Percentiles rank a stretch among this genome's conserved stretches.
phyloP scores from a whole-genome alignment of 2,797 vertebrate genomes.

The Luscinia megarhynchos region DNA sequence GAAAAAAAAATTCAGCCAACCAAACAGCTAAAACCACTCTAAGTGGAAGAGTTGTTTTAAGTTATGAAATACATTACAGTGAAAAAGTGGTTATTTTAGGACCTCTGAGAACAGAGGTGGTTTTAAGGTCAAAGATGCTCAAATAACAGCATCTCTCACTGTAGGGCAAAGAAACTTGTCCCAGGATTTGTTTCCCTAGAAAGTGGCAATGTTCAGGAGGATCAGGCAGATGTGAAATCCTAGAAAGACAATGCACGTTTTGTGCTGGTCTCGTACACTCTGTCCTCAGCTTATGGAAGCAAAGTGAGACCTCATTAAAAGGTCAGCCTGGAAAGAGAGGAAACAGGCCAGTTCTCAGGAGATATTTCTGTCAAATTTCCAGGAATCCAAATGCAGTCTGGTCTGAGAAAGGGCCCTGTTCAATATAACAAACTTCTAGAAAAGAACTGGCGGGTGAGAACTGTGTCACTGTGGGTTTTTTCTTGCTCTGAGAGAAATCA shows the following conservation, averaged over 20 bases:
- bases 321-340: constrained; percentile 48
- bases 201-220: not conserved
- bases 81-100: not conserved
- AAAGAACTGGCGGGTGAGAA: not conserved
- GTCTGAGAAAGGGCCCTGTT: constrained; percentile 18
- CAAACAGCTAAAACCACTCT: not conserved
- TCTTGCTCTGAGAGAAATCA: not conserved
- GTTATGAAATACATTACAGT: not conserved
- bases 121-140: not conserved
- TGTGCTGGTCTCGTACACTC: not conserved
- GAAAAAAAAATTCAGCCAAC: not conserved
- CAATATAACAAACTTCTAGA: not conserved
- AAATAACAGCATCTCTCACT: not conserved
- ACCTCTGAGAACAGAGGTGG: not conserved
- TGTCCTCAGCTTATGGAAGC: constrained; percentile 42
- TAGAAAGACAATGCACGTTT: constrained; percentile 38
- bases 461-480: not conserved
- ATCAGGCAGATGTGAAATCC: constrained; percentile 1
- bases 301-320: constrained; percentile 45
- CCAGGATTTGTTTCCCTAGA: not conserved
- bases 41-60: not conserved
- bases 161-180: not conserved
- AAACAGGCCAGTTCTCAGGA: constrained; percentile 57
- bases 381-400: not conserved
- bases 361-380: constrained; percentile 48